Conservation (phyloP, 2,113 vertebrate genomes). For the Saguinus imperator region DNA sequence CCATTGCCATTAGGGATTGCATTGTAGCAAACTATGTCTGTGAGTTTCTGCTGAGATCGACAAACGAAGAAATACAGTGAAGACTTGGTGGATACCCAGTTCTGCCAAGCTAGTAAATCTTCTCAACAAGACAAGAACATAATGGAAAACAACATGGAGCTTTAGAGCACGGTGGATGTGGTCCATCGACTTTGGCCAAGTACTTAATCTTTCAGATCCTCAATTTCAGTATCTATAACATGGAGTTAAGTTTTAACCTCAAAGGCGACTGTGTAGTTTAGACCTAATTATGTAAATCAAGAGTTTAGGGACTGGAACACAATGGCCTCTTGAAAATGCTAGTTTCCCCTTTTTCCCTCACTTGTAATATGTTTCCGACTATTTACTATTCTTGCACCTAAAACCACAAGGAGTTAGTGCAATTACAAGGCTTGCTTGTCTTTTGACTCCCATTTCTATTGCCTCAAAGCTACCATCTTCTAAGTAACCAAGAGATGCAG, state of each 20-base stretch:
- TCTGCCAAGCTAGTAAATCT: neutral
- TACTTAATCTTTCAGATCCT: conserved; percentile 24
- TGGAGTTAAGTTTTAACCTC: conserved; percentile 8
- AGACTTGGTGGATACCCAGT: neutral
- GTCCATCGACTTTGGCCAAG: neutral
- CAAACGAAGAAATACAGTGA: neutral
- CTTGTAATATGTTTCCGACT: neutral
- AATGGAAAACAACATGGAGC: neutral
- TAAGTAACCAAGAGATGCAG: conserved; percentile 33
- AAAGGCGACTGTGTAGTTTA: neutral
- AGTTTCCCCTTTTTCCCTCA: neutral
- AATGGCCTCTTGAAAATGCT: neutral
- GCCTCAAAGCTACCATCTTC: conserved; percentile 40
- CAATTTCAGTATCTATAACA: conserved; percentile 15
- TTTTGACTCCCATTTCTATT: conserved; percentile 35
- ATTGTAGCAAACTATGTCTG: neutral
- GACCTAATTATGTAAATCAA: neutral
- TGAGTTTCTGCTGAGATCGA: neutral
- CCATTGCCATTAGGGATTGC: neutral
- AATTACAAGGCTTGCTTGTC: conserved; percentile 1
- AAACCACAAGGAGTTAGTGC: neutral
- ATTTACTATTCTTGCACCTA: neutral
- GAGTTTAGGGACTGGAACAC: neutral
- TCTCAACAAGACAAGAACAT: neutral
- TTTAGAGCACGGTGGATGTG: neutral